Percentiles rank a stretch among this genome's conserved stretches.
Conservation (phyloP, 1,140 invertebrate genomes). For the Drosophila insularis region DNA sequence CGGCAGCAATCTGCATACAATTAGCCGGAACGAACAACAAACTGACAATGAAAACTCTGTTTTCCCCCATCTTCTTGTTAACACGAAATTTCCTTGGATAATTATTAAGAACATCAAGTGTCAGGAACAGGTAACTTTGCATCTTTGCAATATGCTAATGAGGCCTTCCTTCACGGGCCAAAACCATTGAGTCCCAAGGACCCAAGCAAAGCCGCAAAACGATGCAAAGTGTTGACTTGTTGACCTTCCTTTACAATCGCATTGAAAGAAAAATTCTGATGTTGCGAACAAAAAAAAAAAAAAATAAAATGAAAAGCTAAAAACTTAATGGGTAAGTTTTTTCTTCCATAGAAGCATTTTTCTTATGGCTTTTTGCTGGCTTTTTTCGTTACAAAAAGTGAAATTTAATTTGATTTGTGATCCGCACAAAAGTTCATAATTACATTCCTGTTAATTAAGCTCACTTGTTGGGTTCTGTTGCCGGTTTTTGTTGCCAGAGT, state of each 20-base stretch:
- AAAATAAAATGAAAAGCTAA: slow-evolving; percentile 36
- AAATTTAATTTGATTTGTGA: slow-evolving; percentile 12
- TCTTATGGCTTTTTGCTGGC: background rate
- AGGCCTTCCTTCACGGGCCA: slow-evolving; percentile 39
- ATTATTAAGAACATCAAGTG: slow-evolving; percentile 49
- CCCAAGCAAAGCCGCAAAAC: slow-evolving; percentile 55
- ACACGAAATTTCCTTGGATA: slow-evolving; percentile 40
- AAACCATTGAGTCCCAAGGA: background rate
- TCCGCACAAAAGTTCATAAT: slow-evolving; percentile 64
- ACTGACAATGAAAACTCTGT: slow-evolving; percentile 46
- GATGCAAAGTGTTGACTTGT: slow-evolving; percentile 59
- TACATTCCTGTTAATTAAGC: slow-evolving; percentile 78
- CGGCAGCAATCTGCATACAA: slow-evolving; percentile 50
- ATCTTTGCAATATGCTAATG: slow-evolving; percentile 59
- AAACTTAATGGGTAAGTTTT: slow-evolving; percentile 53
- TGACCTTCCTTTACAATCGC: slow-evolving; percentile 37
- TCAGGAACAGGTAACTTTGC: slow-evolving; percentile 54
- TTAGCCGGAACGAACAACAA: slow-evolving; percentile 61
- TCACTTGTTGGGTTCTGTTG: slow-evolving; percentile 45
- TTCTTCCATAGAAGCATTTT: background rate
- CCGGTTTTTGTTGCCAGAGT: slow-evolving; percentile 23
- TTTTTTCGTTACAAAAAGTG: background rate
- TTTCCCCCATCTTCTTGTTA: slow-evolving; percentile 30
- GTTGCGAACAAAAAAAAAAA: background rate
- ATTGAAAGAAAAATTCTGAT: background rate